Conservation (phyloP, 2,113 vertebrate genomes). For the Rhinichthys klamathensis region DNA sequence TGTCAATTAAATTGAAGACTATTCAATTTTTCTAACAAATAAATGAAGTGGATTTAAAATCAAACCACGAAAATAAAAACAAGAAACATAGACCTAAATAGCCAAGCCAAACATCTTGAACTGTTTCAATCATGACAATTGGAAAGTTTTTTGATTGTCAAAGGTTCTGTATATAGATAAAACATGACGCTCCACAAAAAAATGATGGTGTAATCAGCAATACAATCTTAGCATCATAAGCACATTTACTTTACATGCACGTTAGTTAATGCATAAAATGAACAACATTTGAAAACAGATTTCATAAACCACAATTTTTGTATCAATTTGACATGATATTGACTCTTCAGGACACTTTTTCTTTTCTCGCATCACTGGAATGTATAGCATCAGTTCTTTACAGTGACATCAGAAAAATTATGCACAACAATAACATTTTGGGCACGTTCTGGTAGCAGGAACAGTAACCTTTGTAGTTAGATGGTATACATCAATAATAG, state of each 20-base stretch:
- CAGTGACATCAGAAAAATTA: background rate
- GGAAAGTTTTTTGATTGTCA: slow-evolving; percentile 15
- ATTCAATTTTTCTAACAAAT: background rate
- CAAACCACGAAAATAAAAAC: background rate
- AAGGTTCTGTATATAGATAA: background rate
- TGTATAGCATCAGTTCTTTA: background rate
- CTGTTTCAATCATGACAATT: slow-evolving; percentile 8
- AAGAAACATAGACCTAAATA: background rate
- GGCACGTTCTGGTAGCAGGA: background rate
- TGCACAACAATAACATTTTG: background rate
- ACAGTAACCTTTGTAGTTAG: background rate
- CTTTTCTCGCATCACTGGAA: background rate
- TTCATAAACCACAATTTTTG: slow-evolving; percentile 12
- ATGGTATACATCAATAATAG: background rate
- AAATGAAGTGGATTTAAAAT: background rate
- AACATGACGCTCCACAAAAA: background rate
- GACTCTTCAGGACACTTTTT: background rate
- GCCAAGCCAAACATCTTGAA: background rate
- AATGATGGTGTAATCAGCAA: background rate
- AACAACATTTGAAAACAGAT: slow-evolving; percentile 12
- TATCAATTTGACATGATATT: background rate
- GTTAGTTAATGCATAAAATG: slow-evolving; percentile 6
- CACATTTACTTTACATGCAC: slow-evolving; percentile 19
- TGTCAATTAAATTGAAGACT: too few species aligned
- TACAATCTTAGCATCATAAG: background rate